Evolutionary conservation across 2,797 vertebrate genomes (phyloP).

Genomic region (Gorsachius magnificus): DNA sequence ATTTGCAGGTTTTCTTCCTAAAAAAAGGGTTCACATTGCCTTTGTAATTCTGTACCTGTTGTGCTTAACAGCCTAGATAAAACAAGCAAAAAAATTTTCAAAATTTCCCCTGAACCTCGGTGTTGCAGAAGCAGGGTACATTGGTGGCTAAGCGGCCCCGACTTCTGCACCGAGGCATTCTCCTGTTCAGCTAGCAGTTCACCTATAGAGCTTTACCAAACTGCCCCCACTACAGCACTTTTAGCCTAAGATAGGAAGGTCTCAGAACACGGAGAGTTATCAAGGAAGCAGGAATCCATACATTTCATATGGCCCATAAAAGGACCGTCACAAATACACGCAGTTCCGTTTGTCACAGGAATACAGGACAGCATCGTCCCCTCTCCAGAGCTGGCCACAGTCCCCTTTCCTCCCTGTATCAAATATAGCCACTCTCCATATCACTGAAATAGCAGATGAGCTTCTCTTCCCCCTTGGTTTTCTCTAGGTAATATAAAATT

Average conservation of each 20-base stretch:
- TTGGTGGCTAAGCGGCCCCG: not conserved
- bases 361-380: not conserved
- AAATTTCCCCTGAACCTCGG: not conserved
- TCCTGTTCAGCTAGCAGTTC: not conserved
- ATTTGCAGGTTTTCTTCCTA: not conserved
- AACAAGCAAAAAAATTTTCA: not conserved
- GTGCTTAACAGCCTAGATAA: not conserved
- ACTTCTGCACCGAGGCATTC: not conserved
- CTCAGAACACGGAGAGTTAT: not conserved
- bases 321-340: rapidly evolving
- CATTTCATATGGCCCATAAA: not conserved
- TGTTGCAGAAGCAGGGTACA: not conserved
- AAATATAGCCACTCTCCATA: not conserved
- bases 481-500: constrained; percentile 11
- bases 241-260: rapidly evolving
- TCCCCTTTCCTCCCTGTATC: not conserved
- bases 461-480: not conserved
- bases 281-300: not conserved
- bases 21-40: rapidly evolving
- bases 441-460: not conserved
- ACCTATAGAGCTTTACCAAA: not conserved
- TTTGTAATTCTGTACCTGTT: not conserved
- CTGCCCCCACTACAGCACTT: not conserved
- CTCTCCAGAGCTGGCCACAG: not conserved
- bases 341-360: not conserved